phyloP scores from a whole-genome alignment of 2,797 vertebrate species.

The Sebastes diaconus region DNA sequence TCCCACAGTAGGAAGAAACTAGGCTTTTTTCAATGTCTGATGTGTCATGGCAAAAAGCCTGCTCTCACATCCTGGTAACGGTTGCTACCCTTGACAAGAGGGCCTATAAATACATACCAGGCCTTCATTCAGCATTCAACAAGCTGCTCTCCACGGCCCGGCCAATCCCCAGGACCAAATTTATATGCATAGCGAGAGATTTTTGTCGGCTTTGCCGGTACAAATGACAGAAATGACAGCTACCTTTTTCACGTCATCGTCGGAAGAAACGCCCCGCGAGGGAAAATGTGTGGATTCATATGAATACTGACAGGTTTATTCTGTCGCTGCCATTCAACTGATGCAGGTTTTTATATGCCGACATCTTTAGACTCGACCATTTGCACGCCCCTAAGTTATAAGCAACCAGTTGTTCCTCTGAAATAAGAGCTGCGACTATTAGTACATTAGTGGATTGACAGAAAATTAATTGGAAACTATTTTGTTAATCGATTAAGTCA shows the following conservation, averaged over 20 bases:
- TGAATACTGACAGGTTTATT: background rate
- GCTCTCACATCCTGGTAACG: conserved; percentile 69
- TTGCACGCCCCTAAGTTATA: background rate
- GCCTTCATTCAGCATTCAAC: conserved; percentile 54
- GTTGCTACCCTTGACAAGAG: conserved; percentile 75
- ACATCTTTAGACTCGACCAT: background rate
- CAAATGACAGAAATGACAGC: conserved; percentile 3
- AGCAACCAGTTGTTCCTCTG: background rate
- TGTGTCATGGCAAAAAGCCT: conserved; percentile 55
- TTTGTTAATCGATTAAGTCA: too few species aligned
- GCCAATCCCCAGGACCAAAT: conserved; percentile 20
- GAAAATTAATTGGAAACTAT: too few species aligned
- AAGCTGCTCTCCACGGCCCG: conserved; percentile 34
- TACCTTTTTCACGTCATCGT: background rate
- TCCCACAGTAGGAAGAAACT: conserved; percentile 3
- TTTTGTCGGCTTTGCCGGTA: conserved; percentile 10
- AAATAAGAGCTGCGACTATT: too few species aligned
- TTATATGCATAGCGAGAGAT: conserved; percentile 25
- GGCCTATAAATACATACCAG: conserved; percentile 68
- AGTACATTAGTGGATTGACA: too few species aligned
- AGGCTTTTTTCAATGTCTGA: conserved; percentile 40
- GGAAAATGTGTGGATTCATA: background rate
- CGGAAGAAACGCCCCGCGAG: background rate
- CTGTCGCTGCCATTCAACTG: background rate
- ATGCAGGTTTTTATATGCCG: background rate